phyloP scores from a whole-genome alignment of 2,797 vertebrate species.

The Loris lydekkerianus region DNA sequence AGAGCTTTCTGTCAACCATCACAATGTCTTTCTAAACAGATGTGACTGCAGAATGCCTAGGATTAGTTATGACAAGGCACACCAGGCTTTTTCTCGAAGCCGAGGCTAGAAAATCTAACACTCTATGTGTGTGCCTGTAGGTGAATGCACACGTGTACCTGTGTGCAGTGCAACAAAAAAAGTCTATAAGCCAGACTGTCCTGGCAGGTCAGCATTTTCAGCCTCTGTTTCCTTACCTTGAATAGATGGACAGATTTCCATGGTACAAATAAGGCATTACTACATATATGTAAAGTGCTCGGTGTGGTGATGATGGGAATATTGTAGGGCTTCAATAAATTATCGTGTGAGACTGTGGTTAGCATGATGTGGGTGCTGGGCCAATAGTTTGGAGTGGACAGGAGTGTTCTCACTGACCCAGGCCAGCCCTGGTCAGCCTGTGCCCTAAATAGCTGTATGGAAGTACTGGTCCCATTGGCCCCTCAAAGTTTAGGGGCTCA shows the following conservation, averaged over 20 bases:
- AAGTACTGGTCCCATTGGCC: neutral
- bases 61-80: neutral
- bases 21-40: neutral
- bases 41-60: neutral
- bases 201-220: neutral
- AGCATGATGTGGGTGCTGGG: neutral
- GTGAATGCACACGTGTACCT: neutral
- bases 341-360: neutral
- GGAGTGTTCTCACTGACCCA: neutral
- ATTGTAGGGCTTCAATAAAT: neutral
- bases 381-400: neutral
- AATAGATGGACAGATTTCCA: neutral
- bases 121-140: neutral
- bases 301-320: fast-evolving
- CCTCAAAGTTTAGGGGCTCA: neutral
- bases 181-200: neutral
- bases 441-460: neutral
- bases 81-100: neutral
- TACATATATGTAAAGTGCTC: neutral
- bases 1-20: neutral
- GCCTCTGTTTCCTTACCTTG: neutral
- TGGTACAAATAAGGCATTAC: neutral
- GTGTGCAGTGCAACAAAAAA: neutral
- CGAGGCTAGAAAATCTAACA: neutral
- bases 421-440: neutral